Evolutionary conservation across 2,797 vertebrate species (phyloP), one percentile per base, ranked within the genome.

Genomic region (Hemibagrus guttatus): DNA sequence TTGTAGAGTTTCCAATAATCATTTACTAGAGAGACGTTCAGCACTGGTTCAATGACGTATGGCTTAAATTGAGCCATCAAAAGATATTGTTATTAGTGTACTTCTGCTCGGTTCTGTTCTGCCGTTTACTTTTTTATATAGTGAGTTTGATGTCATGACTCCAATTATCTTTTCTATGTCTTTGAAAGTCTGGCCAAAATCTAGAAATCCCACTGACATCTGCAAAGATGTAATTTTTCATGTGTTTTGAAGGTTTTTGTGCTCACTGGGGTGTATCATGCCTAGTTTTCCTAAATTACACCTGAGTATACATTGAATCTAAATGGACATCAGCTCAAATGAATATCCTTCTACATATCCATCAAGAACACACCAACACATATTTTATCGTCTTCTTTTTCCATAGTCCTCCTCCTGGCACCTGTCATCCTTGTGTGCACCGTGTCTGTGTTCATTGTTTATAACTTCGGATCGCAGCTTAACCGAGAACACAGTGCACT

Each of bases 301-400:
- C 92, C 91, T 88, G 89, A 93, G 93, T 93, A 94, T 93, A 93
- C 58, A 85, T 90, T 91, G 90, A 92, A 89, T 90, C 90, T 90
- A 89, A 91, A 91, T 93, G 94, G 94, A 95, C 93, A 95, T 95
- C 95, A 94, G 94, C 95, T 93, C 91, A 95, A 95, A 95, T 95
- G 94, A 95, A 95, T 93, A 91, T 89, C 92, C 82, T 90, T 84
- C 88, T 88, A 90, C 93, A 93, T 31, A 83, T 68, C 91, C 92
- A 93, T 78, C 71, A 85, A 49, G 92, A 93, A 86, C 92, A 90
- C 26, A 69, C 75, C 42, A 59, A 83, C 80, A 87, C 59, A 76
- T 58, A 35, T 83, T 91, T 92, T 86, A 92, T 93, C 86, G 90
- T 92, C 86, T 14, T 81, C 64, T 83, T 92, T 92, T 82, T 89